These are phyloP conservation scores for Ectropis crepuscularia DNA, from an alignment of 2,888 invertebrate species.

Conservation along the genomic window DNA sequence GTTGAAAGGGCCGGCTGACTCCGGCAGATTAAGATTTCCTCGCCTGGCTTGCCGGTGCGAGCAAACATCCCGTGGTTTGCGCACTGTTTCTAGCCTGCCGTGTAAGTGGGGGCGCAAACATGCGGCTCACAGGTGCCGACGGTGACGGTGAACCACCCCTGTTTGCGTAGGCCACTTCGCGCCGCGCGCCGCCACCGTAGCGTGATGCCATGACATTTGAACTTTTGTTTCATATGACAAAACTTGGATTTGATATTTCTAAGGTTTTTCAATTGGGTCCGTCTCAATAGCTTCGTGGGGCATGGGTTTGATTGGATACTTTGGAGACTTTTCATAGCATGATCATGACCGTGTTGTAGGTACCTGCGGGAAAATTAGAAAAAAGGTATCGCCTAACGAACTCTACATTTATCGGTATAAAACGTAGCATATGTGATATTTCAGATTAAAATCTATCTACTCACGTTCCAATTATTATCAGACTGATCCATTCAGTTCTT, in stretches of 20 bases:
- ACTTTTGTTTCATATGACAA: conserved; percentile 46
- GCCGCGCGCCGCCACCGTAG: conserved; percentile 52
- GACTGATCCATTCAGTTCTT: no score
- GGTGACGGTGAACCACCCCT: conserved; percentile 57
- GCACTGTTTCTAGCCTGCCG: conserved; percentile 69
- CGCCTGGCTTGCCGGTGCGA: conserved; percentile 65
- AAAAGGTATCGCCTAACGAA: no score
- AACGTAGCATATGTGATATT: no score
- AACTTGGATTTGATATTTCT: background rate
- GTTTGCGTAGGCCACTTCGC: conserved; percentile 69
- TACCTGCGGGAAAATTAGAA: no score
- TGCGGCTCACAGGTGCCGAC: conserved; percentile 70
- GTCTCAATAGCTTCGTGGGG: no score
- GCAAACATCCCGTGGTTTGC: conserved; percentile 73
- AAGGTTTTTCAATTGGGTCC: background rate
- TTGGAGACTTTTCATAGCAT: no score
- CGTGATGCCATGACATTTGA: conserved; percentile 60
- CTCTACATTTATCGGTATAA: no score
- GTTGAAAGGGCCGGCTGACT: conserved; percentile 67
- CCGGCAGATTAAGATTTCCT: conserved; percentile 76
- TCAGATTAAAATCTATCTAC: no score
- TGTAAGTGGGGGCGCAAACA: conserved; percentile 80
- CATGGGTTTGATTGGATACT: no score
- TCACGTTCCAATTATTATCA: no score
- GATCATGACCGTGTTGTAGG: no score